Evolutionary conservation across 2,113 vertebrate genomes (phyloP).

Genomic region (Arizona elegans): DNA sequence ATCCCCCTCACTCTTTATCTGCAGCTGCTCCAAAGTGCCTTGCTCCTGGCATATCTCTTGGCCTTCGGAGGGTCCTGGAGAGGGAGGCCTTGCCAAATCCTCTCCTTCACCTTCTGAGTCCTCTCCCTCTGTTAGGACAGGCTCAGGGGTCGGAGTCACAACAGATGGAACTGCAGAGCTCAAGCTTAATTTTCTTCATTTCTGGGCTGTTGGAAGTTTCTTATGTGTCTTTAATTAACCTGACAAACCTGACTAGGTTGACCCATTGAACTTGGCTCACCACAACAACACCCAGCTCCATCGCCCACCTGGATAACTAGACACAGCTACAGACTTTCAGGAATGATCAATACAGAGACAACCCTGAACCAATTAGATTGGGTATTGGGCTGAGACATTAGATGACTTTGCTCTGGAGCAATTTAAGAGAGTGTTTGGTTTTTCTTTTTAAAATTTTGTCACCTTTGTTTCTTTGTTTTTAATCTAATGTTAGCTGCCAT

Average conservation of each 20-base stretch:
- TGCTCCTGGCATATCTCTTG: too few relatives aligned
- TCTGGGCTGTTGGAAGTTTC: not conserved
- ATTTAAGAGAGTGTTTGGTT: not conserved
- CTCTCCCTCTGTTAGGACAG: too few relatives aligned
- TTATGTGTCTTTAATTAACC: not conserved
- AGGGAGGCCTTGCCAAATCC: too few relatives aligned
- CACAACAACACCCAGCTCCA: not conserved
- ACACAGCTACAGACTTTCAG: not conserved
- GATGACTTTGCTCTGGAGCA: not conserved
- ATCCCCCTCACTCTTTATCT: too few relatives aligned
- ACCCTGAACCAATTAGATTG: not conserved
- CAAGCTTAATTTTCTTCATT: not conserved
- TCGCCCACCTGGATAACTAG: not conserved
- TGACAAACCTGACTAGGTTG: not conserved
- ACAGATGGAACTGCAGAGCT: not conserved
- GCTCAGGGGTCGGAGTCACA: too few relatives aligned
- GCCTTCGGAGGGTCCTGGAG: too few relatives aligned
- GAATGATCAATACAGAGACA: not conserved
- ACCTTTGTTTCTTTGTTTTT: not conserved
- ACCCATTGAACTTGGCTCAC: not conserved
- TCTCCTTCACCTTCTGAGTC: too few relatives aligned
- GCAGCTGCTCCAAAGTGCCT: too few relatives aligned
- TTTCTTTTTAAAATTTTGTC: not conserved
- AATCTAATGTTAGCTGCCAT: not conserved
- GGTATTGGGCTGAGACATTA: not conserved